Conservation (phyloP, 2,888 invertebrate genomes). For the Amiota minor region DNA sequence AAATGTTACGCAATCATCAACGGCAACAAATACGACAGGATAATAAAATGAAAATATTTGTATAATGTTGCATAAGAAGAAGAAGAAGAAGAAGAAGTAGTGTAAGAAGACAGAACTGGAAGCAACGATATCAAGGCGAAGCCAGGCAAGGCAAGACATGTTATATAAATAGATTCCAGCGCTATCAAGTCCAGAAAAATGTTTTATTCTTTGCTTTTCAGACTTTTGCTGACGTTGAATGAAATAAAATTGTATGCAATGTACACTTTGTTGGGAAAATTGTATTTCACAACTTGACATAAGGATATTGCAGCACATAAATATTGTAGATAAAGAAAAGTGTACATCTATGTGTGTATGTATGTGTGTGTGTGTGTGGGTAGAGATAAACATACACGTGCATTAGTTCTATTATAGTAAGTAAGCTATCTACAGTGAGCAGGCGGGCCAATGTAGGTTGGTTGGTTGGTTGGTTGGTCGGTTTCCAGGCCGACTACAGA, state of each 20-base stretch:
- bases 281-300: constrained; percentile 12
- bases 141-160: constrained; percentile 22
- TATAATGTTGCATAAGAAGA: background rate
- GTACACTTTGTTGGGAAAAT: background rate
- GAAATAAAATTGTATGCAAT: constrained; percentile 16
- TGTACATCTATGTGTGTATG: background rate
- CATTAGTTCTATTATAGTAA: background rate
- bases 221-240: constrained; percentile 36
- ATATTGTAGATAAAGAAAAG: background rate
- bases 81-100: background rate
- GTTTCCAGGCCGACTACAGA: background rate
- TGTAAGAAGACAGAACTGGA: background rate
- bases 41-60: constrained; percentile 45
- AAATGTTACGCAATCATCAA: constrained; percentile 49
- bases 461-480: background rate
- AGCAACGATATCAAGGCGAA: constrained; percentile 16
- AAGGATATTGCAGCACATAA: constrained; percentile 18
- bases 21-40: constrained; percentile 22
- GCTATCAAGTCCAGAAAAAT: constrained; percentile 36
- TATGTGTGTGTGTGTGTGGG: background rate
- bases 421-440: background rate
- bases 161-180: constrained; percentile 35
- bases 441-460: background rate
- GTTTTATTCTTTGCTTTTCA: too few relatives aligned
- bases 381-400: constrained; percentile 9